A percentile compares a stretch with the other conserved stretches of the same genome.
Evolutionary conservation across 2,113 vertebrate genomes (phyloP).

Genomic region (Phylloscopus whistleri): DNA sequence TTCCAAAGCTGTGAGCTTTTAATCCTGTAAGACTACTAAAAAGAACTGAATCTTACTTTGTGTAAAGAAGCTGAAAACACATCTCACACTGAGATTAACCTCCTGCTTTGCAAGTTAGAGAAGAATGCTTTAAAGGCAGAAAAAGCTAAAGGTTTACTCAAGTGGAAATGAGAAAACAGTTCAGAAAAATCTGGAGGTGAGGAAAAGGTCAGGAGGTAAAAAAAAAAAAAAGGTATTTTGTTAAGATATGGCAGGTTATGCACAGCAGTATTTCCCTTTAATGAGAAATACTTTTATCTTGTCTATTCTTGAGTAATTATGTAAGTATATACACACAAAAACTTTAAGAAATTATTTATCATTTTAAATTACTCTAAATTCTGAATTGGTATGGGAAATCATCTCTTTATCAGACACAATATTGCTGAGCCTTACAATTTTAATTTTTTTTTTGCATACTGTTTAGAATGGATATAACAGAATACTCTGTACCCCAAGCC

Average conservation of each 20-base stretch:
- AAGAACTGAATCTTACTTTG: neutral
- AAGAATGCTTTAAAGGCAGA: neutral
- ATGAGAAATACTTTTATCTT: neutral
- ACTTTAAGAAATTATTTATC: neutral
- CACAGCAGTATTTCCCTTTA: neutral
- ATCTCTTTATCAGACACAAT: neutral
- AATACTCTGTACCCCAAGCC: neutral
- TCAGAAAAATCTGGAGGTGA: neutral
- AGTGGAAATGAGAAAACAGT: neutral
- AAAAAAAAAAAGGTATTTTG: neutral
- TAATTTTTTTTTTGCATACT: fast-evolving
- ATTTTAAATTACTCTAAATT: neutral
- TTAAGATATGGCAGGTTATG: neutral
- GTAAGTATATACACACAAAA: neutral
- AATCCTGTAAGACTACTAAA: neutral
- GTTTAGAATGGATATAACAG: neutral
- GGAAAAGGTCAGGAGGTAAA: neutral
- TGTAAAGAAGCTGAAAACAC: neutral
- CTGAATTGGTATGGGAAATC: neutral
- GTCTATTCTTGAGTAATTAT: neutral
- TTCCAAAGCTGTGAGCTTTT: constrained; percentile 22
- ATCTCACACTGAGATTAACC: neutral
- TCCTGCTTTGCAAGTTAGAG: neutral
- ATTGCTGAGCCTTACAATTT: neutral
- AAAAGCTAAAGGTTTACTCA: neutral